phyloP scores from a whole-genome alignment of 2,113 vertebrate genomes.

The Jacana jacana region DNA sequence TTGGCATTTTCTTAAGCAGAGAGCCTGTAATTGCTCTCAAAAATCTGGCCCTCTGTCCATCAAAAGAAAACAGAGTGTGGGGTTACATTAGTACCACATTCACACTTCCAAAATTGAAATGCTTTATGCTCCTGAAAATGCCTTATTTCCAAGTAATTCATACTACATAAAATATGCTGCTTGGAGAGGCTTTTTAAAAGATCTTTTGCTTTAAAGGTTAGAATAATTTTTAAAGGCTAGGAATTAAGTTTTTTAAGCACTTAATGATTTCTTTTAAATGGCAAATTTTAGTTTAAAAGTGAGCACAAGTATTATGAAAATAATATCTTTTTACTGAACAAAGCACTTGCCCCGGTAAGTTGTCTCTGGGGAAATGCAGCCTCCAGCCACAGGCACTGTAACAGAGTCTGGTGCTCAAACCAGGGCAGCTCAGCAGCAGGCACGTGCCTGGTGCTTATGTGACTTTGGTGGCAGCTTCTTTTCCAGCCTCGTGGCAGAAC shows the following conservation, averaged over 20 bases:
- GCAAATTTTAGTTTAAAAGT: background rate
- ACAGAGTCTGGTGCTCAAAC: background rate
- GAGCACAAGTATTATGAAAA: background rate
- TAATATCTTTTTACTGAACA: background rate
- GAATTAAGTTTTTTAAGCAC: background rate
- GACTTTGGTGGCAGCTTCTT: background rate
- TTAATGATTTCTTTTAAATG: background rate
- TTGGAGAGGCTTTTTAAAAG: background rate
- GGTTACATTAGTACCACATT: background rate
- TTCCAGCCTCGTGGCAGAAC: background rate
- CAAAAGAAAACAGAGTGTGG: background rate
- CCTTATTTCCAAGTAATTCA: background rate
- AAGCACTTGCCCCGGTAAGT: background rate
- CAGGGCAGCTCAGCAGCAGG: too few relatives aligned
- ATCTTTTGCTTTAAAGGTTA: background rate
- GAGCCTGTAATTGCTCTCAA: background rate
- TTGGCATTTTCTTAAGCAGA: background rate
- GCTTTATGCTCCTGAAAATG: background rate
- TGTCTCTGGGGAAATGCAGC: background rate
- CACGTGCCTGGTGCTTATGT: rapidly evolving
- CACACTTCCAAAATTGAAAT: background rate
- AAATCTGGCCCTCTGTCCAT: background rate
- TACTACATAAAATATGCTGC: background rate
- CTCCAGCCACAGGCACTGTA: rapidly evolving
- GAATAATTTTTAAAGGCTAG: background rate